phyloP scores from a whole-genome alignment of 2,113 vertebrate species.

The Cacatua alba region DNA sequence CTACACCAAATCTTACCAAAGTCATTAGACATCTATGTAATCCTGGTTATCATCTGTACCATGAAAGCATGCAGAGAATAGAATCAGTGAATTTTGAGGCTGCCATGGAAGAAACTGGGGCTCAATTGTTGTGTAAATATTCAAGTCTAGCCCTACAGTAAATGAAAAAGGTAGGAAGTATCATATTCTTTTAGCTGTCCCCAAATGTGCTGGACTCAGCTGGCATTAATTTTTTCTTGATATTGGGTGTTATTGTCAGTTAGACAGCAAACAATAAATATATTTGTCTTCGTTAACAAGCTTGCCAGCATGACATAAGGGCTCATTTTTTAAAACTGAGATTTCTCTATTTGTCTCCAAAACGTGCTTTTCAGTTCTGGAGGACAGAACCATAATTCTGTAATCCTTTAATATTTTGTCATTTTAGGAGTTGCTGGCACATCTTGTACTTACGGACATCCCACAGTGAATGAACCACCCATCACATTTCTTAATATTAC shows the following conservation, averaged over 20 bases:
- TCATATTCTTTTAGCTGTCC: neutral
- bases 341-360: conserved; percentile 23
- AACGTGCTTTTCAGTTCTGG: conserved; percentile 29
- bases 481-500: neutral
- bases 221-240: neutral
- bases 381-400: conserved; percentile 6
- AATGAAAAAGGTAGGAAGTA: neutral
- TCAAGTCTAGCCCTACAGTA: neutral
- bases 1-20: neutral
- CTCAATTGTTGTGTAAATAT: neutral
- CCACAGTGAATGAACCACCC: neutral
- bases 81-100: neutral
- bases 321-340: conserved; percentile 15
- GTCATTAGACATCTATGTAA: neutral
- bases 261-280: neutral
- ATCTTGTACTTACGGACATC: neutral
- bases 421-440: neutral
- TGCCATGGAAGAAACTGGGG: neutral
- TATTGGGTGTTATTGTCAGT: neutral
- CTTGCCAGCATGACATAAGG: conserved; percentile 5
- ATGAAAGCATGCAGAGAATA: neutral
- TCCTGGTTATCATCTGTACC: neutral
- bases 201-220: neutral
- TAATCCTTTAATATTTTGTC: neutral
- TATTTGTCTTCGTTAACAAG: neutral